phyloP scores from a whole-genome alignment of 2,888 invertebrate genomes.

The Homarus gammarus region DNA sequence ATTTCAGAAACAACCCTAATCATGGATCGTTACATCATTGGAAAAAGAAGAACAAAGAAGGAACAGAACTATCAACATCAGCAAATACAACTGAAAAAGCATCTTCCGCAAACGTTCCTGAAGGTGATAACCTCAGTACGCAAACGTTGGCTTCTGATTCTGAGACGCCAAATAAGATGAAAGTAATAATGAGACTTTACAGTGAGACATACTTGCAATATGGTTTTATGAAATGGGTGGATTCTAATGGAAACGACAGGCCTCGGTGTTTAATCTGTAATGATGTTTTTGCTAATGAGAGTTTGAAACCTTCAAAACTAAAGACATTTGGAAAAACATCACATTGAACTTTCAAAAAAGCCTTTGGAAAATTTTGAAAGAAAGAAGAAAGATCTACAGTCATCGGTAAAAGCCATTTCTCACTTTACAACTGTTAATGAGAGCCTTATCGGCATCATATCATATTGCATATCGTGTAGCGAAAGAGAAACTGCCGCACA shows the following conservation, averaged over 20 bases:
- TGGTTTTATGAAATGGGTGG: not conserved
- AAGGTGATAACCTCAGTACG: too few species aligned
- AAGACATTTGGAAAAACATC: not conserved
- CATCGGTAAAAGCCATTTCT: not conserved
- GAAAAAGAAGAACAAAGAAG: too few species aligned
- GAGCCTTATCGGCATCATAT: not conserved
- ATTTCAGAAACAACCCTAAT: too few species aligned
- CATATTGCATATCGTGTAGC: not conserved
- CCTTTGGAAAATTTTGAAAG: constrained; percentile 9
- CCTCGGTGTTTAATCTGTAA: not conserved
- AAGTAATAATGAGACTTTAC: not conserved
- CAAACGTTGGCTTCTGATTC: not conserved
- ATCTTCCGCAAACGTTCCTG: too few species aligned
- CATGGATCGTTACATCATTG: too few species aligned
- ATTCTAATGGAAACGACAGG: not conserved
- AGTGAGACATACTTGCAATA: not conserved
- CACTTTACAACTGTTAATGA: not conserved
- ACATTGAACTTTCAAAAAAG: not conserved
- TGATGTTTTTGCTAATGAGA: not conserved
- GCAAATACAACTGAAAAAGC: too few species aligned
- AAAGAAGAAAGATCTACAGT: not conserved
- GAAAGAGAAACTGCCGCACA: not conserved
- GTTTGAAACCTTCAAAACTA: not conserved
- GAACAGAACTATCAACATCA: too few species aligned
- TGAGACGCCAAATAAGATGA: not conserved